Evolutionary conservation across 2,888 invertebrate genomes (phyloP), one percentile per base, ranked within the genome.

Genomic region (Therioaphis trifolii): DNA sequence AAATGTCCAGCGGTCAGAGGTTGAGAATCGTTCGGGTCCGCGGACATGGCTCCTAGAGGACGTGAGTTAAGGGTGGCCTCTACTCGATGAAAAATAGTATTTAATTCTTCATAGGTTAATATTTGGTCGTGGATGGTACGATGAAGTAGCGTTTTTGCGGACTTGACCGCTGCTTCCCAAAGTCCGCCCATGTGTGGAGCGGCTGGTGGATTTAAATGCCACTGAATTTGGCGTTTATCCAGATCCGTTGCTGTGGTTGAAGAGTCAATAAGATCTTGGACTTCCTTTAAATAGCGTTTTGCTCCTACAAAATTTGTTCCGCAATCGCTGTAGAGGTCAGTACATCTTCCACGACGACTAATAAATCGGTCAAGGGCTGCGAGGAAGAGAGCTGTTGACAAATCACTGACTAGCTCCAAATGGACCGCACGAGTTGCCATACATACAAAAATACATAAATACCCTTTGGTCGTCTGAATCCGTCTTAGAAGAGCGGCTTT

Each of bases 81-180:
- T 18, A 79, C n/a, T 2, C 24, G 18, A 7, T 24, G 24, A 0
- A 79, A 55, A 14, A 77, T 55, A 0, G 77, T 77, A 12, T n/a
- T 15, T 0, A 63, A 27, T 18, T 84, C 69, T 68, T 77, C 84
- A 27, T 68, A 76, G 0, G 68, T 84, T 18, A 76, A 43, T 2
- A 40, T 29, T 40, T 52, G 18, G 0, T 58, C 52, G 0, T 46
- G 3, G 0, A 52, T 21, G 4, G 14, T 55, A 1, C 74, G 63
- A 0, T 4, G 18, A 15, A 84, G 14, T 0, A 63, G 58, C 0
- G 27, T n/a, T 35, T 84, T 76, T 0, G 58, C 43, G 0, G 71
- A 76, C 40, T 76, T 84, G 1, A 76, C 69, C 4, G 84, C 84
- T 1, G 58, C 68, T 58, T 84, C 84, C 66, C 79, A 79, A 0